Evolutionary conservation across 2,113 vertebrate genomes (phyloP).

Genomic region (Coregonus clupeaformis): DNA sequence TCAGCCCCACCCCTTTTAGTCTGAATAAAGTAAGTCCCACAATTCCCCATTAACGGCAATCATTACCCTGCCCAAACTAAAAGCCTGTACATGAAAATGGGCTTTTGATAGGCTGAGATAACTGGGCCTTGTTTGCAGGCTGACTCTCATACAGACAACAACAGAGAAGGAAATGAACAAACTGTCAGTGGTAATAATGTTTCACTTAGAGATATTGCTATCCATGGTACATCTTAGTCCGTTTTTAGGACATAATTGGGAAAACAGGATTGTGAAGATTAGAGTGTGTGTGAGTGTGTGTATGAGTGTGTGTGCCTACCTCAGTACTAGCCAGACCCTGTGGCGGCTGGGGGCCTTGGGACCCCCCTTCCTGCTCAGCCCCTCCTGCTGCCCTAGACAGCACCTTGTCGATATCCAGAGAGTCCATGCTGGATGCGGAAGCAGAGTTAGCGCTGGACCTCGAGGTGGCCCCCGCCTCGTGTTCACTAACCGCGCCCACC

Average conservation of each 20-base stretch:
- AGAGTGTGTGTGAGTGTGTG: conserved; percentile 18
- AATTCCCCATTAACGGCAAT: not conserved
- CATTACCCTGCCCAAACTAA: not conserved
- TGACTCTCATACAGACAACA: not conserved
- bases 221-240: conserved; percentile 7
- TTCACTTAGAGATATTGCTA: not conserved
- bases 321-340: conserved; percentile 84
- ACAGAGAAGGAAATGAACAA: not conserved
- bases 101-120: not conserved
- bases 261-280: not conserved
- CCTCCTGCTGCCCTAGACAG: conserved; percentile 26
- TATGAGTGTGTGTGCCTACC: conserved; percentile 74
- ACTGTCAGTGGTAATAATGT: not conserved
- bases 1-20: not conserved
- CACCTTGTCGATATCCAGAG: conserved; percentile 92
- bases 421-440: conserved; percentile 93
- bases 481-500: conserved; percentile 88
- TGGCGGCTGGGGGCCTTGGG: conserved; percentile 17
- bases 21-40: not conserved
- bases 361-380: conserved; percentile 36
- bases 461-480: conserved; percentile 85
- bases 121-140: not conserved
- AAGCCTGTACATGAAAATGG: not conserved
- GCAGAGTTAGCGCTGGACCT: conserved; percentile 91
- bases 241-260: not conserved